These are phyloP conservation scores for Globodera ellingtonae DNA, from an alignment of 1,140 invertebrate species.

Conservation along the genomic window DNA sequence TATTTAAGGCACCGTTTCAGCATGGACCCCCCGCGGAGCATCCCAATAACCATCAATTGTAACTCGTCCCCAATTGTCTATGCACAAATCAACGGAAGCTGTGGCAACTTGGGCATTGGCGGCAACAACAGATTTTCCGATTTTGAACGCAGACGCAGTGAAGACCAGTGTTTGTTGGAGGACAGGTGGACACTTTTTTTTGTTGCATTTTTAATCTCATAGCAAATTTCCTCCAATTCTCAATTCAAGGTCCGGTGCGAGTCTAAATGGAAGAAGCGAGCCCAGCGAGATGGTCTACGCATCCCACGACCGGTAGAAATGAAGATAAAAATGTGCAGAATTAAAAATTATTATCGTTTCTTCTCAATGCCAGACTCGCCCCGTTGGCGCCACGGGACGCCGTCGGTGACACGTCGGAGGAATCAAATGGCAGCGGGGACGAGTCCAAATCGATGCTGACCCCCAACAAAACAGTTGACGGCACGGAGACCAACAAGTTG, in stretches of 20 bases:
- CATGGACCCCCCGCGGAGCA: slow-evolving; percentile 23
- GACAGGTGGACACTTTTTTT: slow-evolving; percentile 7
- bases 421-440: slow-evolving; percentile 18
- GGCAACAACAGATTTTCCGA: slow-evolving; percentile 32
- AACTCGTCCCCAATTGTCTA: slow-evolving; percentile 44
- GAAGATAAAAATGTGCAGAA: not conserved
- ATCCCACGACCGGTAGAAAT: slow-evolving; percentile 18
- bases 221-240: no score
- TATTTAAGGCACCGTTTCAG: slow-evolving; percentile 26
- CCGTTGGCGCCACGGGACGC: not conserved
- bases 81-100: slow-evolving; percentile 51
- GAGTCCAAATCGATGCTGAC: slow-evolving; percentile 10
- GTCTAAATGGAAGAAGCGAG: slow-evolving; percentile 11
- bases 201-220: not conserved
- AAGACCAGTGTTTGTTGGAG: slow-evolving; percentile 33
- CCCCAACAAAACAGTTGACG: not conserved
- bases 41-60: slow-evolving; percentile 39
- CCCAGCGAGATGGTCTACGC: slow-evolving; percentile 23
- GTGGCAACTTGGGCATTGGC: slow-evolving; percentile 38
- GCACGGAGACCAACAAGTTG: not conserved
- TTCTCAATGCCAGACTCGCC: not conserved
- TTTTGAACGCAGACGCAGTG: slow-evolving; percentile 32
- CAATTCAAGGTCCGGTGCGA: slow-evolving; percentile 9
- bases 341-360: not conserved
- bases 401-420: slow-evolving; percentile 3